These are phyloP conservation scores for Albula goreensis DNA, from an alignment of 2,113 vertebrate genomes.

Conservation along the genomic window DNA sequence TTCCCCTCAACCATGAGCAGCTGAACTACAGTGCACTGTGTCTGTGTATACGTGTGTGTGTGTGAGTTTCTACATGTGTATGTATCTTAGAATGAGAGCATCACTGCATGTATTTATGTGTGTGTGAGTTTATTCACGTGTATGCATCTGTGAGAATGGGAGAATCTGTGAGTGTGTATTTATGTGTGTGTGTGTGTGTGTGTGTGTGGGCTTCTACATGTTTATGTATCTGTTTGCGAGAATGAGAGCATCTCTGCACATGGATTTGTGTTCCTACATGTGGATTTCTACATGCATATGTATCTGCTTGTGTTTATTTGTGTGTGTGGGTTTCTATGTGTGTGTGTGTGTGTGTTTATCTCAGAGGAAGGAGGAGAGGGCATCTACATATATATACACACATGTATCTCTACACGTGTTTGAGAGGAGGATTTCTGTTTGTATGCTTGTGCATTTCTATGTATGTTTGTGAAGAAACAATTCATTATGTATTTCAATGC, in stretches of 20 bases:
- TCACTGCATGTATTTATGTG: background rate
- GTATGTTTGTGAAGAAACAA: too few species aligned
- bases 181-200: background rate
- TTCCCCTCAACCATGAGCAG: constrained; percentile 33
- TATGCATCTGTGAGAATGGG: background rate
- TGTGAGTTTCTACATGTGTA: background rate
- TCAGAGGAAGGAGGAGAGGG: background rate
- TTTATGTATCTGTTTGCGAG: background rate
- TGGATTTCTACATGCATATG: background rate
- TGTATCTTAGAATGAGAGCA: background rate
- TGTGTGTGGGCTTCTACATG: background rate
- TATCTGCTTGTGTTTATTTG: background rate
- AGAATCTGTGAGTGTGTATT: background rate
- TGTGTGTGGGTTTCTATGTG: background rate
- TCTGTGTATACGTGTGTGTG: background rate
- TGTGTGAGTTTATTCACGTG: background rate
- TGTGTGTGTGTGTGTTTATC: background rate
- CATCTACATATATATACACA: background rate
- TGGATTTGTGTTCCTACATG: background rate
- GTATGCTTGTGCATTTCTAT: background rate
- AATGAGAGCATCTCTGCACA: background rate
- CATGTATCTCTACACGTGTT: background rate
- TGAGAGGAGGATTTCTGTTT: background rate
- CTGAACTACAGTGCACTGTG: constrained; percentile 17
- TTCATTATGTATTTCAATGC: too few species aligned